phyloP scores from a whole-genome alignment of 37 sponge, comb jelly and placozoan genomes.

The Trichoplax adhaerens region DNA sequence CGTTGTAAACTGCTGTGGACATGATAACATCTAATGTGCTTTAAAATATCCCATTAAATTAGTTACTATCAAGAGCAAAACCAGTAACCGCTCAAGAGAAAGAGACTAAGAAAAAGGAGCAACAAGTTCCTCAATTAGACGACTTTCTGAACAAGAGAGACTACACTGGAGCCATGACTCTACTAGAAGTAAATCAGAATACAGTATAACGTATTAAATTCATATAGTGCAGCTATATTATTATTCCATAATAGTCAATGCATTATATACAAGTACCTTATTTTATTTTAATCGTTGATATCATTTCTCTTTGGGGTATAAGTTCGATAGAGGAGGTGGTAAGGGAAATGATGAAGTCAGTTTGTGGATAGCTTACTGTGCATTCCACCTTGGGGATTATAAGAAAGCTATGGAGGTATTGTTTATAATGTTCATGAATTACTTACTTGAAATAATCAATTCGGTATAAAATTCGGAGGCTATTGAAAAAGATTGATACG shows the following conservation, averaged over 20 bases:
- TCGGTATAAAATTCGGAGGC: no score
- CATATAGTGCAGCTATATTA: no score
- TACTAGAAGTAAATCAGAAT: slow-evolving; percentile 52
- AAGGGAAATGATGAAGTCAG: slow-evolving; percentile 24
- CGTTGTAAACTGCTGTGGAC: no score
- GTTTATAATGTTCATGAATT: no score
- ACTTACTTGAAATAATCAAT: no score
- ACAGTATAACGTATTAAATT: no score
- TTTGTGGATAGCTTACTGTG: slow-evolving; percentile 82
- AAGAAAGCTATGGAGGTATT: slow-evolving; percentile 44
- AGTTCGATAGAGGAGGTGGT: slow-evolving; percentile 54
- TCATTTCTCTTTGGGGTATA: slow-evolving; percentile 1
- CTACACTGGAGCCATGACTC: slow-evolving; percentile 85
- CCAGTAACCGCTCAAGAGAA: slow-evolving; percentile 28
- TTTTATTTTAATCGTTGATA: background rate
- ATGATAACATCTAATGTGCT: no score
- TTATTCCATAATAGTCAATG: no score
- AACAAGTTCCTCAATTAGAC: slow-evolving; percentile 61
- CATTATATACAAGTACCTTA: background rate
- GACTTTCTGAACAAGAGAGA: slow-evolving; percentile 69
- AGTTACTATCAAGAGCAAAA: slow-evolving; percentile 30
- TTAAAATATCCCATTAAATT: no score
- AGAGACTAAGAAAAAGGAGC: slow-evolving; percentile 53
- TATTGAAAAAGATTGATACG: no score
- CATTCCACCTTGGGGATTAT: slow-evolving; percentile 89